A percentile compares a stretch with the other conserved stretches of the same genome.
Evolutionary conservation across 2,113 vertebrate species (phyloP).

Genomic region (Chlorocebus sabaeus): DNA sequence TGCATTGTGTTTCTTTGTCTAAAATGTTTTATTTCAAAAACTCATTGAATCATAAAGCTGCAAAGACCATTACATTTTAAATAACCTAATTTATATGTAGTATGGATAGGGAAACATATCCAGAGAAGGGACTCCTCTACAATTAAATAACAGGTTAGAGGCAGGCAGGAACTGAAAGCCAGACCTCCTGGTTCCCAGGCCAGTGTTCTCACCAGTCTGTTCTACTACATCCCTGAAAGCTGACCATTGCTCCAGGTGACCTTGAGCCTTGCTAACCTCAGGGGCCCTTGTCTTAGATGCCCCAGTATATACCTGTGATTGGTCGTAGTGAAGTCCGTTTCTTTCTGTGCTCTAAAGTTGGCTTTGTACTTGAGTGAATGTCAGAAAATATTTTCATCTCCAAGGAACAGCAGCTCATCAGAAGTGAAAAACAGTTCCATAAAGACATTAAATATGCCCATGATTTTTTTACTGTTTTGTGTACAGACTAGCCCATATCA

Average conservation of each 20-base stretch:
- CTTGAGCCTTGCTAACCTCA: background rate
- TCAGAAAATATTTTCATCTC: slow-evolving; percentile 23
- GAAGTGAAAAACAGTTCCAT: slow-evolving; percentile 17
- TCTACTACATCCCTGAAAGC: background rate
- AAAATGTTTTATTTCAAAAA: slow-evolving; percentile 48
- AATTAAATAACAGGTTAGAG: background rate
- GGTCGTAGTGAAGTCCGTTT: background rate
- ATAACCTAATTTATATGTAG: background rate
- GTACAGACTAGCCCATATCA: background rate
- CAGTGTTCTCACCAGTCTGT: background rate
- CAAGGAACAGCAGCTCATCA: background rate
- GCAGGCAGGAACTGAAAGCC: background rate
- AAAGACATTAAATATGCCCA: background rate
- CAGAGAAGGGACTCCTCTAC: background rate
- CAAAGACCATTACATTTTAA: slow-evolving; percentile 23
- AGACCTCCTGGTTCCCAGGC: background rate
- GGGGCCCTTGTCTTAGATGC: background rate
- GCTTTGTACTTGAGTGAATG: background rate
- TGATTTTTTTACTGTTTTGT: background rate
- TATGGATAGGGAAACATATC: background rate
- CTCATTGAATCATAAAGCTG: background rate
- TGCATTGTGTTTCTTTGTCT: slow-evolving; percentile 37
- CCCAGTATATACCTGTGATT: background rate
- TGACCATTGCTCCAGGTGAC: background rate
- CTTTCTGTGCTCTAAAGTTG: background rate